phyloP scores from a whole-genome alignment of 2,113 vertebrate species.

The Malaclemys terrapin region DNA sequence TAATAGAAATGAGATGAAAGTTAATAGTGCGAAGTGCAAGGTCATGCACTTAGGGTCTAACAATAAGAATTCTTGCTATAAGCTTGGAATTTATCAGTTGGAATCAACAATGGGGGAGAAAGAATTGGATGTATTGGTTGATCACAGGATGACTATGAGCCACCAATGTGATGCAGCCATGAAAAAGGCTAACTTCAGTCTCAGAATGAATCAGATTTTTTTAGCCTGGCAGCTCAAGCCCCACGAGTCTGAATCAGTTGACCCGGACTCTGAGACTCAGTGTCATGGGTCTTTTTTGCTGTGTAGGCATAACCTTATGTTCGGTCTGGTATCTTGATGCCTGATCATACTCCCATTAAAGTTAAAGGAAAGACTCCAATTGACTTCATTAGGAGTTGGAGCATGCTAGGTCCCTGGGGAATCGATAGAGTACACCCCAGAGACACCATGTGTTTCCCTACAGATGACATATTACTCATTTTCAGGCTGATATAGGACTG shows the following conservation, averaged over 20 bases:
- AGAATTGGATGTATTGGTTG: neutral
- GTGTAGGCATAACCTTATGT: neutral
- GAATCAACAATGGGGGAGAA: neutral
- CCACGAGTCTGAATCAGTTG: neutral
- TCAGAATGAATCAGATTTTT: neutral
- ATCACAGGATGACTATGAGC: neutral
- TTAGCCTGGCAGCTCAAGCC: neutral
- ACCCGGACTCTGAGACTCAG: neutral
- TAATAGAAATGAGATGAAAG: neutral
- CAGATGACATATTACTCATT: neutral
- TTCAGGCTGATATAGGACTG: neutral
- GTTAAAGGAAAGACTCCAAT: neutral
- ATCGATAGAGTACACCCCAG: neutral
- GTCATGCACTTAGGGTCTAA: neutral
- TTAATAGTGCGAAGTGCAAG: neutral
- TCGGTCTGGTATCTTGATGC: neutral
- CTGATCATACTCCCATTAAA: conserved; percentile 27
- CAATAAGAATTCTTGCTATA: neutral
- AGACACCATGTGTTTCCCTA: neutral
- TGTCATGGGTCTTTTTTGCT: neutral
- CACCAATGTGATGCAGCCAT: neutral
- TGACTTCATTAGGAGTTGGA: neutral
- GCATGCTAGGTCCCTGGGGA: neutral
- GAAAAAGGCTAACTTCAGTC: neutral
- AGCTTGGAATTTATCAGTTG: neutral